phyloP scores from a whole-genome alignment of 1,140 invertebrate species.

The Chrysoperla carnea region DNA sequence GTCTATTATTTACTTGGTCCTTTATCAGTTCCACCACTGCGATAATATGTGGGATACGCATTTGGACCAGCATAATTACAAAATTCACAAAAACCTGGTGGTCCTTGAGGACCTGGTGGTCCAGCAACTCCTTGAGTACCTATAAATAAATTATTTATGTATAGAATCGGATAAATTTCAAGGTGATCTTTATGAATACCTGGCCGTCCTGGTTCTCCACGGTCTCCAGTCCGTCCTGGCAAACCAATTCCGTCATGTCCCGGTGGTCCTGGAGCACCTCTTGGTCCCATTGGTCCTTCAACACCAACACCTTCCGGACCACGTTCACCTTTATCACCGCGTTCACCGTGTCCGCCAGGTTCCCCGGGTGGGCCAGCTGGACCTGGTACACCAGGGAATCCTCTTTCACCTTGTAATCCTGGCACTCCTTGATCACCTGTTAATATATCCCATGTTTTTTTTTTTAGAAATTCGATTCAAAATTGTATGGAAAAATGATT shows the following conservation, averaged over 20 bases:
- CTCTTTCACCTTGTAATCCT: conserved; percentile 26
- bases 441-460: too few relatives aligned
- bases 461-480: background rate
- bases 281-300: conserved; percentile 46
- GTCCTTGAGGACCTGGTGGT: conserved; percentile 30
- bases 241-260: conserved; percentile 41
- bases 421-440: conserved; percentile 17
- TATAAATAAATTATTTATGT: conserved; percentile 6
- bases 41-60: conserved; percentile 18
- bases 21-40: conserved; percentile 24
- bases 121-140: conserved; percentile 29
- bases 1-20: conserved; percentile 17
- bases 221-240: conserved; percentile 36
- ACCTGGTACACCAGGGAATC: conserved; percentile 45
- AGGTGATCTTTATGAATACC: conserved; percentile 20
- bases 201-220: conserved; percentile 43
- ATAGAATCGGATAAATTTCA: background rate
- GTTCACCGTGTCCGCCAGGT: conserved; percentile 35
- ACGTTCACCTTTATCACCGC: conserved; percentile 54
- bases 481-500: too few relatives aligned
- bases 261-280: conserved; percentile 38
- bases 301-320: conserved; percentile 45
- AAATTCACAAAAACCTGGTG: conserved; percentile 42
- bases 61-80: conserved; percentile 24
- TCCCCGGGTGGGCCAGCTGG: conserved; percentile 35